Evolutionary conservation across 2,797 vertebrate species (phyloP).

Genomic region (Champsocephalus gunnari): DNA sequence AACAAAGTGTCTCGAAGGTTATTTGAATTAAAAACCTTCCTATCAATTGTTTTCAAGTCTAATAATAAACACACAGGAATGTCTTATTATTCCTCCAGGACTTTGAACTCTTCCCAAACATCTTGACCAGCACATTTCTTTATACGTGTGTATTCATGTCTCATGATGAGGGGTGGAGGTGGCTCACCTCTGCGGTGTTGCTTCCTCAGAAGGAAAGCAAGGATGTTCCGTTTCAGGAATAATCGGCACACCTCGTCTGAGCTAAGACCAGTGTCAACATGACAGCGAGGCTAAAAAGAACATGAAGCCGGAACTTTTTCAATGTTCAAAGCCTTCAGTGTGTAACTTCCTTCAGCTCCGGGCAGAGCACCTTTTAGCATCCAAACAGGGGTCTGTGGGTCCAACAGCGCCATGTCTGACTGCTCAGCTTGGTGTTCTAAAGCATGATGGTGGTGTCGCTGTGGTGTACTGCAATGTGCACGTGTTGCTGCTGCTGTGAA

Average conservation of each 20-base stretch:
- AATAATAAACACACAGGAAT: too few species aligned
- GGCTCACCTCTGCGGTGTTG: neutral
- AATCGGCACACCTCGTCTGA: neutral
- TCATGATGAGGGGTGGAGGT: neutral
- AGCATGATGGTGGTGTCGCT: slow-evolving; percentile 18
- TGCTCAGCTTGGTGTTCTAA: slow-evolving; percentile 18
- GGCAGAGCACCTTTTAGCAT: neutral
- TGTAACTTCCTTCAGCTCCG: neutral
- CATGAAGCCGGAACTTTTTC: neutral
- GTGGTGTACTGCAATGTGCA: slow-evolving; percentile 38
- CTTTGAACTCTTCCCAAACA: too few species aligned
- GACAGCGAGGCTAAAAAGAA: neutral
- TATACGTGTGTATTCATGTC: neutral
- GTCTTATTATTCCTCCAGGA: too few species aligned
- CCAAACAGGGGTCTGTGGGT: neutral
- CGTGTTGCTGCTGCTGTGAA: slow-evolving; percentile 42
- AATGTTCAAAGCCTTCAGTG: neutral
- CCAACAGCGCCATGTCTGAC: neutral
- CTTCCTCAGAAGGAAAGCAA: neutral
- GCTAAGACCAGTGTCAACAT: neutral
- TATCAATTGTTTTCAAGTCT: too few species aligned
- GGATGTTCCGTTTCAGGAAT: neutral
- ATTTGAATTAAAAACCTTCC: too few species aligned
- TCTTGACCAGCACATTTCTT: too few species aligned
- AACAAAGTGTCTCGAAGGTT: too few species aligned